Conservation (phyloP, 2,113 vertebrate genomes). For the Trochalopteron elliotii region DNA sequence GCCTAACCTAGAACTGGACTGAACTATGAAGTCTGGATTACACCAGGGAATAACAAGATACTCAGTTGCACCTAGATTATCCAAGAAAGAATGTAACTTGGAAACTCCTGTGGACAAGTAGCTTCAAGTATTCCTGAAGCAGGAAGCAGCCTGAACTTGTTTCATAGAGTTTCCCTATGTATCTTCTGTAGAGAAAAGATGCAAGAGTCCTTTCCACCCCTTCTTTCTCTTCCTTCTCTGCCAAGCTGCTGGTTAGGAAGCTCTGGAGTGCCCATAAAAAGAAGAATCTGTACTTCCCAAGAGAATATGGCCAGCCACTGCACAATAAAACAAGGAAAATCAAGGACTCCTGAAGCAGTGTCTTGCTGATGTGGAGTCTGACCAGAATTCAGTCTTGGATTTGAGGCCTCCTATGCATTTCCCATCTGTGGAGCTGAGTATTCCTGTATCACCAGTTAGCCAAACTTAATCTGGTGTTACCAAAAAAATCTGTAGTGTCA, state of each 20-base stretch:
- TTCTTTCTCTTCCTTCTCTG: background rate
- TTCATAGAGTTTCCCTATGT: background rate
- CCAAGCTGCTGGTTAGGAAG: background rate
- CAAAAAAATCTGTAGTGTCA: background rate
- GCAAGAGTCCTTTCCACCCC: background rate
- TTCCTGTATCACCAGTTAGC: background rate
- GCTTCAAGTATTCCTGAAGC: background rate
- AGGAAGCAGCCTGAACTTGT: background rate
- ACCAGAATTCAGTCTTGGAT: rapidly evolving
- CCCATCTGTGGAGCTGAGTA: background rate
- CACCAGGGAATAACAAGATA: background rate
- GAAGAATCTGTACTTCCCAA: background rate
- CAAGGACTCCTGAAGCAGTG: background rate
- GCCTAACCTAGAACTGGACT: background rate
- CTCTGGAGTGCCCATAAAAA: background rate
- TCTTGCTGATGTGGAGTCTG: background rate
- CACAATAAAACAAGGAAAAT: background rate
- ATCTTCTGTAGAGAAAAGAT: background rate
- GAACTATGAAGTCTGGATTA: background rate
- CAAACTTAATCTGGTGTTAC: background rate
- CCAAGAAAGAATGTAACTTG: background rate
- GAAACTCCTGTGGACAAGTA: background rate
- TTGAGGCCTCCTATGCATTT: background rate
- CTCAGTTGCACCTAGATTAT: background rate
- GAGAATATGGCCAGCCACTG: background rate